phyloP scores from a whole-genome alignment of 1,140 invertebrate species.

The Cherax quadricarinatus region DNA sequence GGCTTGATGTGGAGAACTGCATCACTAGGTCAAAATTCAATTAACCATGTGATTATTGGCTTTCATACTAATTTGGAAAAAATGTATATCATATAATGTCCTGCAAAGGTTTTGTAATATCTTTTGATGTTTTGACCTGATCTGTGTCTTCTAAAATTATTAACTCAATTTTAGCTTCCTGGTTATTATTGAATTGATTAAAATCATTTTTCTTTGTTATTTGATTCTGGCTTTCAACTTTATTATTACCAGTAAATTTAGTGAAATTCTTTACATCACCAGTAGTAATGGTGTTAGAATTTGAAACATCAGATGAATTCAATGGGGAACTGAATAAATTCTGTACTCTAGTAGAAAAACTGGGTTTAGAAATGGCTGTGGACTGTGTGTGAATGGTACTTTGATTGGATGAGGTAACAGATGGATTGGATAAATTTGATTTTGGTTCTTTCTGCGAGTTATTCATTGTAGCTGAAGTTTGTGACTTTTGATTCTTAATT shows the following conservation, averaged over 20 bases:
- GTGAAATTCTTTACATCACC: background rate
- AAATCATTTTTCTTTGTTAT: conserved; percentile 53
- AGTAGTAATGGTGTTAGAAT: conserved; percentile 5
- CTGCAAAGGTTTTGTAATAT: conserved; percentile 43
- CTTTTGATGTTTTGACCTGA: conserved; percentile 53
- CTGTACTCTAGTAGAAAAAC: conserved; percentile 22
- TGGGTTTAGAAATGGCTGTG: conserved; percentile 15
- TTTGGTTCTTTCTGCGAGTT: background rate
- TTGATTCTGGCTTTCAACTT: conserved; percentile 27
- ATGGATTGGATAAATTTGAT: background rate
- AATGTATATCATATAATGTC: conserved; percentile 61
- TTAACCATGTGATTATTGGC: background rate
- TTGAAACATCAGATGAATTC: conserved; percentile 14
- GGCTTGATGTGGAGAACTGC: background rate
- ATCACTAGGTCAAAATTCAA: conserved; percentile 12
- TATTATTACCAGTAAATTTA: conserved; percentile 41
- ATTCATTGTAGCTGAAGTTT: background rate
- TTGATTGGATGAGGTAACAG: background rate
- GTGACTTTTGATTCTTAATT: background rate
- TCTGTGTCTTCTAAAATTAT: conserved; percentile 64
- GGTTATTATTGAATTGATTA: conserved; percentile 59
- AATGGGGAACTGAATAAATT: conserved; percentile 28
- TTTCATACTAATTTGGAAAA: background rate
- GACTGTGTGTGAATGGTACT: background rate
- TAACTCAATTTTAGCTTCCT: conserved; percentile 56